Conservation (phyloP, 2,797 vertebrate genomes). For the Paguma larvata region DNA sequence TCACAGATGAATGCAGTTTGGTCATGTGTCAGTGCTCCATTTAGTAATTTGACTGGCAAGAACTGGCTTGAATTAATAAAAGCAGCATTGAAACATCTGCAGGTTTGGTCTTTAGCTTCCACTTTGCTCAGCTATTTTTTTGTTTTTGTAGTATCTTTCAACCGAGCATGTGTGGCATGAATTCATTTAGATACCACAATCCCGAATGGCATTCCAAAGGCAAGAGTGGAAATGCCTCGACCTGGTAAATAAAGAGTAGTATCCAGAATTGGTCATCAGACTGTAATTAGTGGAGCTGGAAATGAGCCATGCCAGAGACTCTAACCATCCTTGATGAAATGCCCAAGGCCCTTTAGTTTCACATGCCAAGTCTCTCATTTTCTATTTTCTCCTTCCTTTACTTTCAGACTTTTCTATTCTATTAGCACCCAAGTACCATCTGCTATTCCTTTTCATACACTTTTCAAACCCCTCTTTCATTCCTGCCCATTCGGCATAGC, state of each 20-base stretch:
- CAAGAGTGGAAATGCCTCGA: not conserved
- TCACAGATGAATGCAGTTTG: not conserved
- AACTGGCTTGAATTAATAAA: conserved; percentile 10
- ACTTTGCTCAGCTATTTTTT: not conserved
- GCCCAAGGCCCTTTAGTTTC: not conserved
- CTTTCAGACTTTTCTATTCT: conserved; percentile 3
- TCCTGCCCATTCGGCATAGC: not conserved
- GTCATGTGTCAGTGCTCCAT: not conserved
- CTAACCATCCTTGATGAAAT: not conserved
- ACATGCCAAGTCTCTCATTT: not conserved
- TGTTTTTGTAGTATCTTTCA: conserved; percentile 19
- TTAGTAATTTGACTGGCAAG: not conserved
- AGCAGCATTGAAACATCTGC: not conserved
- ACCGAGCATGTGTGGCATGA: not conserved
- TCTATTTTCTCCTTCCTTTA: not conserved
- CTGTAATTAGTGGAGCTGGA: not conserved
- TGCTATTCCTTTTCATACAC: conserved; percentile 1
- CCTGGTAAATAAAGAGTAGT: not conserved
- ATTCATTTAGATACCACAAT: not conserved
- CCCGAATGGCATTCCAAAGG: conserved; percentile 18
- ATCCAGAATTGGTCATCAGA: not conserved
- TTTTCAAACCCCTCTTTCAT: not conserved
- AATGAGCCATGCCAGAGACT: not conserved
- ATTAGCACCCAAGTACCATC: not conserved
- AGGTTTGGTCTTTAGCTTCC: conserved; percentile 2